Evolutionary conservation across 2,113 vertebrate genomes (phyloP).

Genomic region (Phalacrocorax aristotelis): DNA sequence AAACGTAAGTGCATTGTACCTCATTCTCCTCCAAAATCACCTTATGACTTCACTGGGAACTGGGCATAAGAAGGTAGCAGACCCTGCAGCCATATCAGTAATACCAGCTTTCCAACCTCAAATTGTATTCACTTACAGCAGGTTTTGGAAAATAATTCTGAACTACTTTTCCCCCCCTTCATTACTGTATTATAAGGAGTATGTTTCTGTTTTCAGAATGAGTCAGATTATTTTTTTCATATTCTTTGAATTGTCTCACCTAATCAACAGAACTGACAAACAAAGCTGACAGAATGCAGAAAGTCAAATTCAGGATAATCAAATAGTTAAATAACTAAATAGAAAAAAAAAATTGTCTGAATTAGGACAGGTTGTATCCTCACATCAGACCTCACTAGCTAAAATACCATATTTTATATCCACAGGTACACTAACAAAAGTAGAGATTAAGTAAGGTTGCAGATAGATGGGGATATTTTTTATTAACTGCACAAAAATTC

Average conservation of each 20-base stretch:
- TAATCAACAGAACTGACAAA: not conserved
- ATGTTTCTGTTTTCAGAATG: not conserved
- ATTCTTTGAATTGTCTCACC: not conserved
- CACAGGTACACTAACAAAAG: not conserved
- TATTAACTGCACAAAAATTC: not conserved
- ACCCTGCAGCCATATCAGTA: not conserved
- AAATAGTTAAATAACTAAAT: not conserved
- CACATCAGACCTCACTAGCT: not conserved
- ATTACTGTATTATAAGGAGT: not conserved
- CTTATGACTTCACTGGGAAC: not conserved
- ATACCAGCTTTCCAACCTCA: not conserved
- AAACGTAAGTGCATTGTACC: not conserved
- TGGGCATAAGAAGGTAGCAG: not conserved
- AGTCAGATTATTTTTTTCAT: not conserved
- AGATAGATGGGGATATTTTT: not conserved
- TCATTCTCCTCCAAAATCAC: not conserved
- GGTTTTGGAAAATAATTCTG: not conserved
- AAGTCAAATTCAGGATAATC: not conserved
- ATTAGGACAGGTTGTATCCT: not conserved
- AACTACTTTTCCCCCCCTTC: rapidly evolving
- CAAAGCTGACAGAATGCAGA: not conserved
- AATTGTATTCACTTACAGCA: not conserved
- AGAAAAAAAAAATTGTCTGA: not conserved
- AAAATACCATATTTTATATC: not conserved
- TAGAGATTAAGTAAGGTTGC: not conserved